These are phyloP conservation scores for Gobius niger DNA, from an alignment of 2,113 vertebrate genomes.

Conservation along the genomic window DNA sequence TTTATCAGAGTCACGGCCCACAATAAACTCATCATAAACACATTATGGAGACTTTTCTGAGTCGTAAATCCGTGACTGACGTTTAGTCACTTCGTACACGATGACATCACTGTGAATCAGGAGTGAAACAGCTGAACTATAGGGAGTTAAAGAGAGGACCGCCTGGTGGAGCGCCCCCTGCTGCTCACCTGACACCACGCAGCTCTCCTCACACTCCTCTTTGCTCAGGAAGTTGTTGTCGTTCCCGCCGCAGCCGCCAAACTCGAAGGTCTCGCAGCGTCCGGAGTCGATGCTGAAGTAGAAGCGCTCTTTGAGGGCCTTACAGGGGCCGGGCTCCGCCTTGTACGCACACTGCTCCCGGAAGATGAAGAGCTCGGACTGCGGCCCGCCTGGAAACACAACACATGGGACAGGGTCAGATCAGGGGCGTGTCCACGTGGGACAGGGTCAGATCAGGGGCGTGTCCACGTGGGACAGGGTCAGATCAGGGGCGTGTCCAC, in stretches of 20 bases:
- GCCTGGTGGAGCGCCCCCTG: neutral
- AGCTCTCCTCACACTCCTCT: slow-evolving; percentile 81
- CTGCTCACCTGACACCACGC: slow-evolving; percentile 74
- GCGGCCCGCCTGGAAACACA: slow-evolving; percentile 16
- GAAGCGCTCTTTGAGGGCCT: slow-evolving; percentile 77
- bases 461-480: neutral
- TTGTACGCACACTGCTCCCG: slow-evolving; percentile 83
- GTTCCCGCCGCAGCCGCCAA: slow-evolving; percentile 91
- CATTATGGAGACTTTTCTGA: neutral
- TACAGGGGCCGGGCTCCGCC: slow-evolving; percentile 83
- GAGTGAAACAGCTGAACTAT: too few relatives aligned
- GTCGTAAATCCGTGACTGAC: neutral
- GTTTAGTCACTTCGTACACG: too few relatives aligned
- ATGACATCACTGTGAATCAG: too few relatives aligned
- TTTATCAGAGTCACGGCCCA: neutral
- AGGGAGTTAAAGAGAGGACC: too few relatives aligned
- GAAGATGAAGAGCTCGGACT: slow-evolving; percentile 62
- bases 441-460: neutral
- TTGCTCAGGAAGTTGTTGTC: slow-evolving; percentile 84
- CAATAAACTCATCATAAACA: neutral
- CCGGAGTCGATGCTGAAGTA: slow-evolving; percentile 81
- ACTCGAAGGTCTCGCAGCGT: slow-evolving; percentile 83
- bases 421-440: too few relatives aligned
- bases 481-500: neutral
- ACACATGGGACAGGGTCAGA: slow-evolving; percentile 19